These are phyloP conservation scores for Macroteleia sp. DNA, from an alignment of 2,888 invertebrate genomes.

Conservation along the genomic window DNA sequence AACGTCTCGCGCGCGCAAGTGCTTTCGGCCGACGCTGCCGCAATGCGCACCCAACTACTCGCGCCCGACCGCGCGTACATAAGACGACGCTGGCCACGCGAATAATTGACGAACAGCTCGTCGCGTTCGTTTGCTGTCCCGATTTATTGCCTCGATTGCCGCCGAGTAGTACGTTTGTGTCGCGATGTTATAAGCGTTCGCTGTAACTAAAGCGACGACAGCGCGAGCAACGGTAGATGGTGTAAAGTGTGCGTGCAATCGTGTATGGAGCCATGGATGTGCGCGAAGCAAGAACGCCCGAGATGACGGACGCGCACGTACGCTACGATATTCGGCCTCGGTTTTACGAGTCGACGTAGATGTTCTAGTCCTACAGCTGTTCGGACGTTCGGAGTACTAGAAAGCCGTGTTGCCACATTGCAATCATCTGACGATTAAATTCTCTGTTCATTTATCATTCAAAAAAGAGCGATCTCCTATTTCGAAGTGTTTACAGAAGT, in stretches of 20 bases:
- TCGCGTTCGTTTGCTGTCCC: too few species aligned
- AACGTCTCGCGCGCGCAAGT: slow-evolving; percentile 33
- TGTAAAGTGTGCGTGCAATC: slow-evolving; percentile 33
- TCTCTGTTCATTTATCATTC: too few species aligned
- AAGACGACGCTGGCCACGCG: slow-evolving; percentile 5
- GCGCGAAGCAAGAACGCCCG: slow-evolving; percentile 24
- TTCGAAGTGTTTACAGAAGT: too few species aligned
- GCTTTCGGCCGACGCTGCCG: slow-evolving; percentile 30
- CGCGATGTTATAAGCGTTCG: slow-evolving; percentile 1
- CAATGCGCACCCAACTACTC: slow-evolving; percentile 42
- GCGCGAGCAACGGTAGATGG: slow-evolving; percentile 42
- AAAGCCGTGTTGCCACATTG: too few species aligned
- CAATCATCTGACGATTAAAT: too few species aligned
- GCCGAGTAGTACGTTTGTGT: not conserved
- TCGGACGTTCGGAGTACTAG: too few species aligned
- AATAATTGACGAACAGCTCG: too few species aligned
- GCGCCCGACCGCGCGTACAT: slow-evolving; percentile 27
- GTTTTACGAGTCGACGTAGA: not conserved
- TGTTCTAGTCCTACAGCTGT: too few species aligned
- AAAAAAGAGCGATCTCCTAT: too few species aligned
- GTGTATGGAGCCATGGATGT: too few species aligned
- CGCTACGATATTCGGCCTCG: not conserved
- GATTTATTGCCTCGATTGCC: not conserved
- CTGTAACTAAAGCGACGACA: slow-evolving; percentile 28
- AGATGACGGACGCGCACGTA: slow-evolving; percentile 19